These are phyloP conservation scores for Callipepla californica DNA, from an alignment of 2,113 vertebrate genomes.

Conservation along the genomic window DNA sequence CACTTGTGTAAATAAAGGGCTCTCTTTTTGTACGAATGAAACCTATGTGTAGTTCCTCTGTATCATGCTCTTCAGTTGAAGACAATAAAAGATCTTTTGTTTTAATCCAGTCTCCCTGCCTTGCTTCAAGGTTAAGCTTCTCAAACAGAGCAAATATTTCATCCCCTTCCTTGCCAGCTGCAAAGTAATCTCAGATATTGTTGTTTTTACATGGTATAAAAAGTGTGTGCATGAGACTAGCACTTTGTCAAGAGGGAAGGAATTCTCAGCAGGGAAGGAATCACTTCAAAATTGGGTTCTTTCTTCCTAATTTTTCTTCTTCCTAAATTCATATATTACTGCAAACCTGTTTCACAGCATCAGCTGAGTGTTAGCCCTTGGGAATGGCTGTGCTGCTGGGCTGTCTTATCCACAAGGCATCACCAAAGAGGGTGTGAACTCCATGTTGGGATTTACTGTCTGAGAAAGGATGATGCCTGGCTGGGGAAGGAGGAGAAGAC, in stretches of 20 bases:
- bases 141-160: not conserved
- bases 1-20: conserved; percentile 65
- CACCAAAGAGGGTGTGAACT: no score
- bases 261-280: not conserved
- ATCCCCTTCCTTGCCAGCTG: not conserved
- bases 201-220: not conserved
- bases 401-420: not conserved
- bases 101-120: conserved; percentile 53
- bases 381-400: not conserved
- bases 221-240: fast-evolving
- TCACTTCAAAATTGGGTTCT: no score
- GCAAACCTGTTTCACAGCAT: not conserved
- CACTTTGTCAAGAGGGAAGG: not conserved
- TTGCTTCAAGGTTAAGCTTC: conserved; percentile 21
- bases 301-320: not conserved
- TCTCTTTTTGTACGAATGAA: conserved; percentile 7
- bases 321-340: not conserved
- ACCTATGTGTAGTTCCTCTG: conserved; percentile 58
- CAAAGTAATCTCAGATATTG: not conserved
- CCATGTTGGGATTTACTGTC: not conserved
- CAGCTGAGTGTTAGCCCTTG: not conserved
- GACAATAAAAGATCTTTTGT: conserved; percentile 65
- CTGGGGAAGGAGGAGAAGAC: not conserved
- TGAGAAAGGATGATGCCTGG: not conserved
- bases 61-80: conserved; percentile 51